A percentile compares a stretch with the other conserved stretches of the same genome.
Conservation (phyloP, 2,113 vertebrate species). For the Clarias batrachus region DNA sequence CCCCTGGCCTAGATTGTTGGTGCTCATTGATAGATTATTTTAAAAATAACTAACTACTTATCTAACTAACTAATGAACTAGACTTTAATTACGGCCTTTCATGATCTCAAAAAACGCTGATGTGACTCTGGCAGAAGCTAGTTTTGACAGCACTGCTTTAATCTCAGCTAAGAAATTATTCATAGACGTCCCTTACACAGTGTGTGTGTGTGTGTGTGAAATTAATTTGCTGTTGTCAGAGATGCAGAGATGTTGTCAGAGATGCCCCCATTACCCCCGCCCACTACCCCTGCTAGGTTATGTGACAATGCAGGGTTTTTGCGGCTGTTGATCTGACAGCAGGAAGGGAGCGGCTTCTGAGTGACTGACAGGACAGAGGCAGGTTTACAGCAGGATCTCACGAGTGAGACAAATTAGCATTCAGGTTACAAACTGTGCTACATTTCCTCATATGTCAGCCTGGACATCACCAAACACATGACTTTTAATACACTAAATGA, state of each 20-base stretch:
- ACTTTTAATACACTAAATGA: conserved; percentile 69
- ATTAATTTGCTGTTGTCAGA: conserved; percentile 26
- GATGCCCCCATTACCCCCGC: background rate
- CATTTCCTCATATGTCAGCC: conserved; percentile 70
- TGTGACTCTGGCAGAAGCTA: background rate
- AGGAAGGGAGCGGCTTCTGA: conserved; percentile 22
- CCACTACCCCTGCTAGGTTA: too few relatives aligned
- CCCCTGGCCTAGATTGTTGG: background rate
- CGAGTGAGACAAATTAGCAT: conserved; percentile 61
- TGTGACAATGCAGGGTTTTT: too few relatives aligned
- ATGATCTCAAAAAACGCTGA: background rate
- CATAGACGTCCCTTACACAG: background rate
- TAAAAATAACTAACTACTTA: background rate
- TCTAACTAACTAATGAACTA: background rate
- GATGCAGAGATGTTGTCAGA: conserved; percentile 18
- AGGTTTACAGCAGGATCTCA: conserved; percentile 58
- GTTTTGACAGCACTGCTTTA: background rate
- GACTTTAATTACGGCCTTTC: background rate
- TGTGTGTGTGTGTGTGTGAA: background rate
- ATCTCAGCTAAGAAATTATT: conserved; percentile 37
- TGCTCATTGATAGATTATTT: background rate
- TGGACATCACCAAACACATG: conserved; percentile 67
- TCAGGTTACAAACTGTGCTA: conserved; percentile 64
- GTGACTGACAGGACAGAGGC: conserved; percentile 55
- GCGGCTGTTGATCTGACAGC: conserved; percentile 45